Conservation (phyloP, 2,888 invertebrate genomes). For the Epiperipatus broadwayi region DNA sequence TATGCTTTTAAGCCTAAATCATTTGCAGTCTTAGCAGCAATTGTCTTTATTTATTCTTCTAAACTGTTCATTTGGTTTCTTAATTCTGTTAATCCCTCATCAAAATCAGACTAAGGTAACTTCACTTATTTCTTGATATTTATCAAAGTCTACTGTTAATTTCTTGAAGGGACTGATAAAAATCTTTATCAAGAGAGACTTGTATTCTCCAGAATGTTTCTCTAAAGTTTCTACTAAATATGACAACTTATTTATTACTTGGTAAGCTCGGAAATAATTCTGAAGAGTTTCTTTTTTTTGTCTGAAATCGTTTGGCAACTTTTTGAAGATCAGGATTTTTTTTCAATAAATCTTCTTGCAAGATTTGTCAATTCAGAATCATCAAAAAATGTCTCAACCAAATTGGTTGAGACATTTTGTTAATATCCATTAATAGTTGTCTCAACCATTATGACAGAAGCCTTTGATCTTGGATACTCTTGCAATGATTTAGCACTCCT, state of each 20-base stretch:
- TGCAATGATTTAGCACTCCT: conserved; percentile 60
- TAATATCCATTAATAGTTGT: conserved; percentile 60
- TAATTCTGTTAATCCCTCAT: conserved; percentile 52
- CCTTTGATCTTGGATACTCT: conserved; percentile 54
- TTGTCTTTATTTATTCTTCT: conserved; percentile 47
- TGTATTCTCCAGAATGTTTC: conserved; percentile 31
- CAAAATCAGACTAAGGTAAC: conserved; percentile 69
- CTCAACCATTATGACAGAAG: conserved; percentile 78
- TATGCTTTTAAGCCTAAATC: conserved; percentile 62
- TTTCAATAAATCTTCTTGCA: conserved; percentile 57
- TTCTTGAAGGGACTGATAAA: conserved; percentile 23
- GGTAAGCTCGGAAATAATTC: conserved; percentile 39
- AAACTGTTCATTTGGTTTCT: conserved; percentile 44
- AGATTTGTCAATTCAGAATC: conserved; percentile 42
- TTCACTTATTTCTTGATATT: conserved; percentile 70
- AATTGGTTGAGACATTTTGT: too few species aligned
- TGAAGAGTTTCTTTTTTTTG: too few species aligned
- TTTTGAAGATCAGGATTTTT: conserved; percentile 66
- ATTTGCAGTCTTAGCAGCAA: conserved; percentile 41
- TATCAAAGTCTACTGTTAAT: conserved; percentile 43
- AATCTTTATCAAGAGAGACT: too few species aligned
- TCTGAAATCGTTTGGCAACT: conserved; percentile 53
- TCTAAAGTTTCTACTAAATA: conserved; percentile 43
- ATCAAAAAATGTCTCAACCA: conserved; percentile 49
- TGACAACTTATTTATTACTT: conserved; percentile 51